These are phyloP conservation scores for Trachythela sp. DNA, from an alignment of 64 coral and sea anemone genomes.

Conservation along the genomic window DNA sequence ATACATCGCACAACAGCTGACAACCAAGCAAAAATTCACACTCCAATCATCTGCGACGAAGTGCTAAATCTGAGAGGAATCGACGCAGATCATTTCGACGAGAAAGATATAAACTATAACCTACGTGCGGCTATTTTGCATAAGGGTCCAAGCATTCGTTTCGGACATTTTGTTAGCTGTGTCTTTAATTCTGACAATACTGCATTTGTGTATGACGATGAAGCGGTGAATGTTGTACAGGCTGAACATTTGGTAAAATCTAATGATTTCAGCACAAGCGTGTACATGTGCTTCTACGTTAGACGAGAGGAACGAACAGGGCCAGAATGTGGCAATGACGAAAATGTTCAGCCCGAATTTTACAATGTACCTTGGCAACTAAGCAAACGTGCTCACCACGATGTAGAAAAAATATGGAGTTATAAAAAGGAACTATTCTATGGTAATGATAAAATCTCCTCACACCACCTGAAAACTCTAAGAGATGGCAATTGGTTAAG, in stretches of 20 bases:
- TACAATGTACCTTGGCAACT: neutral
- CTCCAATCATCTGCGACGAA: neutral
- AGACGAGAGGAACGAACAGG: neutral
- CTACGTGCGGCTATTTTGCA: constrained; percentile 10
- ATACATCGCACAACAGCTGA: neutral
- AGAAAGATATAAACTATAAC: neutral
- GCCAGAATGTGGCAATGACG: neutral
- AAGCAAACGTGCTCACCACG: neutral
- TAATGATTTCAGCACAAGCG: neutral
- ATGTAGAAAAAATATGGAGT: neutral
- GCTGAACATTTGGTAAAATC: neutral
- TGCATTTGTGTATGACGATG: neutral
- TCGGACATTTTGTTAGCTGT: neutral
- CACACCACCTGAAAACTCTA: neutral
- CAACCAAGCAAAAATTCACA: neutral
- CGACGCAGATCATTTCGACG: neutral
- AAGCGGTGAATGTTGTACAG: neutral
- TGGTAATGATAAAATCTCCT: neutral
- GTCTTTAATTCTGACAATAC: neutral
- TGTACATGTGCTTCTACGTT: neutral
- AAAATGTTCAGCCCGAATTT: neutral
- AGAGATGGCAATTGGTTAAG: neutral
- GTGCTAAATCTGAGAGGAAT: neutral
- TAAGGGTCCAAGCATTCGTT: neutral
- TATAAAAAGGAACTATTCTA: neutral